These are phyloP conservation scores for Pavo muticus DNA, from an alignment of 2,113 vertebrate species.

Conservation along the genomic window DNA sequence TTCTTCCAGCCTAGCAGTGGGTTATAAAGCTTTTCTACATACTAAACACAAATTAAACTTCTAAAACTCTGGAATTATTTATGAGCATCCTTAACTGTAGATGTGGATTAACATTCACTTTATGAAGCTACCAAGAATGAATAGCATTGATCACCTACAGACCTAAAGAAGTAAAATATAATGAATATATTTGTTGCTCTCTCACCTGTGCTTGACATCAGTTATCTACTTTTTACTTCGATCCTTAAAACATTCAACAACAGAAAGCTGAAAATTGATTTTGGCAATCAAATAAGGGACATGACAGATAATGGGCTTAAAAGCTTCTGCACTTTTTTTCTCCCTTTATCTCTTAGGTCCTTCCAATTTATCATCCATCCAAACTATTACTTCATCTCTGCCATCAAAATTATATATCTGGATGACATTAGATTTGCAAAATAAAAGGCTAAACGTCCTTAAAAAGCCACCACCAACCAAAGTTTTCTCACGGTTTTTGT, in stretches of 20 bases:
- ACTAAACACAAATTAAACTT: background rate
- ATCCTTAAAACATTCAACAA: background rate
- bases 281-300: background rate
- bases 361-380: background rate
- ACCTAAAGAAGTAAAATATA: background rate
- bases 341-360: background rate
- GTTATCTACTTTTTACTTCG: background rate
- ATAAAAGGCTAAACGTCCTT: background rate
- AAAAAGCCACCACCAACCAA: background rate
- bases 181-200: background rate
- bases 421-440: background rate
- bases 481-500: background rate
- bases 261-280: background rate
- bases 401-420: background rate
- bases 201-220: background rate
- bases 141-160: background rate
- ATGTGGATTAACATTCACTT: background rate
- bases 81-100: background rate
- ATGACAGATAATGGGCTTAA: background rate
- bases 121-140: background rate
- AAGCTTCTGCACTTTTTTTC: background rate
- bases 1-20: background rate
- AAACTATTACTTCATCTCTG: background rate
- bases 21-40: background rate
- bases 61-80: background rate